Evolutionary conservation across 1,140 invertebrate genomes (phyloP).

Genomic region (Leptinotarsa lineolata): DNA sequence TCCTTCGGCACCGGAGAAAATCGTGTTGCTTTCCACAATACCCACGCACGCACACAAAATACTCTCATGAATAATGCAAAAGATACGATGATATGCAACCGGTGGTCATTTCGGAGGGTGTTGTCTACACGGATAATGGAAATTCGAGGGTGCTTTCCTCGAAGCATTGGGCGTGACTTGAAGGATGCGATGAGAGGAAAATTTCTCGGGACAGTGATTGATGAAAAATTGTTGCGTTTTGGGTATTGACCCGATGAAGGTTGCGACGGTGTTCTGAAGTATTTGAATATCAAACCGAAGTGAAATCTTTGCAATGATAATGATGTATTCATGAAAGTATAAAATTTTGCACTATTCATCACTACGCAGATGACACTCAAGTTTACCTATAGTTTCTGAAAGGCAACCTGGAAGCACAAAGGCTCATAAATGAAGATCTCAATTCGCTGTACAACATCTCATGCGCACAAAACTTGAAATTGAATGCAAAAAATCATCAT

Average conservation of each 20-base stretch:
- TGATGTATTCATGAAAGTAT: no score
- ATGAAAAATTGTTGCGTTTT: not conserved
- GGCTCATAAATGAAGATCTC: no score
- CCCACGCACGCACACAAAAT: not conserved
- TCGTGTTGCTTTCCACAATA: slow-evolving; percentile 1
- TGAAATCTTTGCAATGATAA: no score
- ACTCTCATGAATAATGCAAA: slow-evolving; percentile 6
- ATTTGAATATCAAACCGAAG: no score
- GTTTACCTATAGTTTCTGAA: no score
- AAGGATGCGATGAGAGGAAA: not conserved
- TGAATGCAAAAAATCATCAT: no score
- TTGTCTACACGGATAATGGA: not conserved
- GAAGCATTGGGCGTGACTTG: not conserved
- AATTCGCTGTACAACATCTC: no score
- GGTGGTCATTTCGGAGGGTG: not conserved
- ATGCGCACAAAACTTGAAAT: no score
- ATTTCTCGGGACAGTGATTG: not conserved
- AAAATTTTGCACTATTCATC: no score
- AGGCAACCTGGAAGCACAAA: no score
- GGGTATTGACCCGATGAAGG: not conserved
- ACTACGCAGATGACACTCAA: no score
- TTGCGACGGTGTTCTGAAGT: no score
- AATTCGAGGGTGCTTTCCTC: not conserved
- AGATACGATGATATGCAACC: slow-evolving; percentile 5
- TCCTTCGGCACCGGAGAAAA: not conserved